Evolutionary conservation across 2,113 vertebrate genomes (phyloP).

Genomic region (Chauna torquata): DNA sequence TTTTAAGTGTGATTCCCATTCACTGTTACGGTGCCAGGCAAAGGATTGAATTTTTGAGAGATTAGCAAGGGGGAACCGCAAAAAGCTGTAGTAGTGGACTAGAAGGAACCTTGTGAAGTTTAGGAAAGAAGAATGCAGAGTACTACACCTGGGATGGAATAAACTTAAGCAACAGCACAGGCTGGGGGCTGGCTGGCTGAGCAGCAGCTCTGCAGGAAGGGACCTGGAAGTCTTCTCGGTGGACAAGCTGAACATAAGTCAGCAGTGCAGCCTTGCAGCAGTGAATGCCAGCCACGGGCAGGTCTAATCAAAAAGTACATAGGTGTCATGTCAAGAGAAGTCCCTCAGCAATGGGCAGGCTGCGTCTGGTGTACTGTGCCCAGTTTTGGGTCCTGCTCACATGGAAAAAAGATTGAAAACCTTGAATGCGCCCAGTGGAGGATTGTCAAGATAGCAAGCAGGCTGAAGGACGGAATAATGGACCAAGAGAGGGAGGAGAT

Average conservation of each 20-base stretch:
- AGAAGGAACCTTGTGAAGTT: not conserved
- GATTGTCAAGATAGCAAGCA: not conserved
- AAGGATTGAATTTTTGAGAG: not conserved
- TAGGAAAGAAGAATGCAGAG: not conserved
- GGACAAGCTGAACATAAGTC: rapidly evolving
- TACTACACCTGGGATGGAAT: not conserved
- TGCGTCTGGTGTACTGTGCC: not conserved
- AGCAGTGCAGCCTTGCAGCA: not conserved
- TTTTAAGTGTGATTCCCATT: not conserved
- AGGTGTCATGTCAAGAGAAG: not conserved
- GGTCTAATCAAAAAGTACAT: not conserved
- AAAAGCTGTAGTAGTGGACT: not conserved
- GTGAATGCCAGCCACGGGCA: not conserved
- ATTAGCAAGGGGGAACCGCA: not conserved
- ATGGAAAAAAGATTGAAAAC: not conserved
- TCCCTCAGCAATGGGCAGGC: not conserved
- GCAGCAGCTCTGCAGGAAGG: not conserved
- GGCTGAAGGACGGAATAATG: not conserved
- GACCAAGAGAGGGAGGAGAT: not conserved
- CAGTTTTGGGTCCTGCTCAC: not conserved
- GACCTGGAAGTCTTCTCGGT: not conserved
- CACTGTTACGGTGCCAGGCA: rapidly evolving
- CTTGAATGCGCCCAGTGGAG: not conserved
- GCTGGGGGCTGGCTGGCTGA: not conserved
- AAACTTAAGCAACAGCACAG: not conserved